A percentile compares a stretch with the other conserved stretches of the same genome.
phyloP scores from a whole-genome alignment of 2,113 vertebrate species.

The Addax nasomaculatus region DNA sequence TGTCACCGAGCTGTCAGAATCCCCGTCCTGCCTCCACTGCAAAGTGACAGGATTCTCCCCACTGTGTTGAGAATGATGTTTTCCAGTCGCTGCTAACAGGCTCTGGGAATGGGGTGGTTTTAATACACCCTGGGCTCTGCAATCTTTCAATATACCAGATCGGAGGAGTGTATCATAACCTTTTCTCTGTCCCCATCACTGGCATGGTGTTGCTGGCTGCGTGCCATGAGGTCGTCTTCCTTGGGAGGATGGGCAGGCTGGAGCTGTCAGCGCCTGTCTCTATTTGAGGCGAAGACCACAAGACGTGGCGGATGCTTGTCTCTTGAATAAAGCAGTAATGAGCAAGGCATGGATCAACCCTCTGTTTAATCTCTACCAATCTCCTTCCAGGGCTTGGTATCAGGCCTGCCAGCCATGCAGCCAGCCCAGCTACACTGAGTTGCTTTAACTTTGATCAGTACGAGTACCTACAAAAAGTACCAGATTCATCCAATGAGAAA shows the following conservation, averaged over 20 bases:
- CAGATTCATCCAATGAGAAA: not conserved
- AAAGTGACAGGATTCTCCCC: not conserved
- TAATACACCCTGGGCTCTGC: not conserved
- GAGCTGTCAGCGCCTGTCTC: not conserved
- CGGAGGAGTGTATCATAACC: rapidly evolving
- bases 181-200: not conserved
- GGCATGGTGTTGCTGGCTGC: rapidly evolving
- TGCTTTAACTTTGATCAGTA: not conserved
- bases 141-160: rapidly evolving
- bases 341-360: not conserved
- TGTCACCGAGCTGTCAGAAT: not conserved
- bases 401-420: rapidly evolving
- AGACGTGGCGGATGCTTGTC: not conserved
- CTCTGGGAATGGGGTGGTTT: not conserved
- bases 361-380: not conserved
- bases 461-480: no score
- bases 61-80: not conserved
- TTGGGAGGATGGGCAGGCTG: not conserved
- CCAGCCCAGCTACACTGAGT: rapidly evolving
- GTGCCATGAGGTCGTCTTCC: not conserved
- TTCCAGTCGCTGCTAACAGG: conserved; percentile 16
- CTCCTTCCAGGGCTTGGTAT: rapidly evolving
- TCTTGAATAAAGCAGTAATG: not conserved
- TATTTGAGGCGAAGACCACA: not conserved
- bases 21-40: not conserved